Base-by-base conservation (phyloP, 2,888 invertebrate species). In the Hedya salicella region DNA sequence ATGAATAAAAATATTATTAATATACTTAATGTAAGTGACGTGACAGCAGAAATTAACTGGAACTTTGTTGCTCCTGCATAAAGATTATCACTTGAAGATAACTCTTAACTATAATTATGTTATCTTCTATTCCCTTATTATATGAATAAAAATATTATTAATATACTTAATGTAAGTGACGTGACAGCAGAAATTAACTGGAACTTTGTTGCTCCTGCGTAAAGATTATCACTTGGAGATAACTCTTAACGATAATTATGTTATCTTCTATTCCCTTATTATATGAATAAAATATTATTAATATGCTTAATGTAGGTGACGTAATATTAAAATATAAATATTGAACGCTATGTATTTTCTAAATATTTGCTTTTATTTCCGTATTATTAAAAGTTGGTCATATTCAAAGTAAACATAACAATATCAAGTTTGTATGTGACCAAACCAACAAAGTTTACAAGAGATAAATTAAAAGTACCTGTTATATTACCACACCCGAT, bases 281-380 rank as follows among this genome's bases (percentile, higher is more conserved):
- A 39, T 16, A 39, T 32, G 11, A 57, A 49, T 21, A 57, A 3
- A 11, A 19, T 63, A 56, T 42, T 63, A 56, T 63, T 42, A 49
- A 63, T 63, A 63, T 2, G 19, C 42, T 57, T 59, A 4, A 39
- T 60, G 16, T 65, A 53, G 30, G 52, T 57, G 16, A 65, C 9
- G 36, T 59, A 59, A 64, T 19, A 63, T 62, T 39, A 52, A 52
- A 63, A 36, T 6, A 25, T 49, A 52, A 63, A 36, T 6, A 25
- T 49, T 57, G 42, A 49, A 65, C 39, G 49, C 21, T 50, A 57
- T 17, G 56, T 57, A 50, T 52, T 65, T 44, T 50, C 14, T 52
- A 52, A 40, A 25, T 52, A 0, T 11, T 46, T 13, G 19, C 5
- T 64, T 57, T 57, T 36, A 57, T 63, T 63, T 30, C 14, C 21